Evolutionary conservation across 2,113 vertebrate species (phyloP).

Genomic region (Himantopus leucocephalus): DNA sequence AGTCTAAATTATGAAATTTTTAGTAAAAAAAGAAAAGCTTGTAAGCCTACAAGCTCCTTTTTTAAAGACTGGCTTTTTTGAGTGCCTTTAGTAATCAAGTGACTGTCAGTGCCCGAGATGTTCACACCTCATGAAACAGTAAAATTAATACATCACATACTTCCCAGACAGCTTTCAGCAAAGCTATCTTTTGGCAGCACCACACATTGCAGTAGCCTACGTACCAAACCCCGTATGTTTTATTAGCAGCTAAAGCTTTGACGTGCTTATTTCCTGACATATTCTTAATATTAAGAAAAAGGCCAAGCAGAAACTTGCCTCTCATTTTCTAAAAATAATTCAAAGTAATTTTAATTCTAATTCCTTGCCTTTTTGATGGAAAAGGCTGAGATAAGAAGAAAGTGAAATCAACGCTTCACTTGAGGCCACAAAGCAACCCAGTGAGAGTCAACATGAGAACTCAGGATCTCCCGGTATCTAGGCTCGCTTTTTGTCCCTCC

Average conservation of each 20-base stretch:
- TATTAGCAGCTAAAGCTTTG: not conserved
- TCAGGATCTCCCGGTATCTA: not conserved
- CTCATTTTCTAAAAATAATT: not conserved
- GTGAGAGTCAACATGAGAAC: not conserved
- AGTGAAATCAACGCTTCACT: not conserved
- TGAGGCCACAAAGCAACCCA: not conserved
- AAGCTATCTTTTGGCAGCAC: not conserved
- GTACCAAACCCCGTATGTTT: not conserved
- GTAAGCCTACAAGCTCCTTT: not conserved
- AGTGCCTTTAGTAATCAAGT: not conserved
- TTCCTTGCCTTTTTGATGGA: not conserved
- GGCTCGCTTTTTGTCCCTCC: not conserved
- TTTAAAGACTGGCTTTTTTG: not conserved
- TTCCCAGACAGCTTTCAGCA: not conserved
- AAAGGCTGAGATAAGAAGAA: not conserved
- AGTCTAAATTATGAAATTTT: not conserved
- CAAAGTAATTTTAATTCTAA: not conserved
- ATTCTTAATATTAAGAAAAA: not conserved
- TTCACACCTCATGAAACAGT: not conserved
- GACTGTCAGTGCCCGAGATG: not conserved
- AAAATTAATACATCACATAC: not conserved
- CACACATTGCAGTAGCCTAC: not conserved
- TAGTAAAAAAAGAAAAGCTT: not conserved
- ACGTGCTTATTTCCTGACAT: rapidly evolving
- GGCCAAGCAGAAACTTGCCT: not conserved